Evolutionary conservation across 2,797 vertebrate species (phyloP).

Genomic region (Lacerta agilis): DNA sequence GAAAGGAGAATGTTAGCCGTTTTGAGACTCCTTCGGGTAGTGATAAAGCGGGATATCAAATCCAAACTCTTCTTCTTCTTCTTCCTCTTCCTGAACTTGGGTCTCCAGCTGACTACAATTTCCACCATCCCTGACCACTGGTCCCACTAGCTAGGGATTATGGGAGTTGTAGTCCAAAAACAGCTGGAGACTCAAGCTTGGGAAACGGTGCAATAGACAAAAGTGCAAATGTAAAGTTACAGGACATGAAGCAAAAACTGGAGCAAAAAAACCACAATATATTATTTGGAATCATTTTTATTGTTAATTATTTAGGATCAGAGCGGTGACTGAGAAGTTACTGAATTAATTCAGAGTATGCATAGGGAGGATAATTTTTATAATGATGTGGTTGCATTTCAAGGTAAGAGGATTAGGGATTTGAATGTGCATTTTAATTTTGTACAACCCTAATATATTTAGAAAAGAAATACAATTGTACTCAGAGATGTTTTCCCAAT

Average conservation of each 20-base stretch:
- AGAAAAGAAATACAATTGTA: background rate
- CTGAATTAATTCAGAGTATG: conserved; percentile 6
- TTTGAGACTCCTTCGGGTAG: too few relatives aligned
- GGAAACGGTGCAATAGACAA: background rate
- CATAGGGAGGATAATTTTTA: background rate
- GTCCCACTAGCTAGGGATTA: too few relatives aligned
- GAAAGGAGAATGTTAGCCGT: too few relatives aligned
- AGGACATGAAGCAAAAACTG: background rate
- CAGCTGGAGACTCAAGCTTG: too few relatives aligned
- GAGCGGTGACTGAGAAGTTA: background rate
- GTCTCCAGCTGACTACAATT: too few relatives aligned
- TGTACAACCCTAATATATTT: background rate
- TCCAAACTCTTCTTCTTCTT: too few relatives aligned
- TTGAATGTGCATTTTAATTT: background rate
- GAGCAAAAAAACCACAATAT: background rate
- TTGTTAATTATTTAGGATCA: background rate
- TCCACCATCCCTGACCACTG: too few relatives aligned
- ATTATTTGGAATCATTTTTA: background rate
- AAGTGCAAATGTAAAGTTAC: background rate
- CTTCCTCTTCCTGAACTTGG: too few relatives aligned
- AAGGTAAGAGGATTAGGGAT: background rate
- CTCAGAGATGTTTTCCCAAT: too few relatives aligned
- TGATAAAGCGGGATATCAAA: too few relatives aligned
- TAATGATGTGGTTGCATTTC: conserved; percentile 8
- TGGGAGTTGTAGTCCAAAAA: too few relatives aligned